Evolutionary conservation across 2,113 vertebrate genomes (phyloP), one percentile per base, ranked within the genome.

Genomic region (Mus musculus): DNA sequence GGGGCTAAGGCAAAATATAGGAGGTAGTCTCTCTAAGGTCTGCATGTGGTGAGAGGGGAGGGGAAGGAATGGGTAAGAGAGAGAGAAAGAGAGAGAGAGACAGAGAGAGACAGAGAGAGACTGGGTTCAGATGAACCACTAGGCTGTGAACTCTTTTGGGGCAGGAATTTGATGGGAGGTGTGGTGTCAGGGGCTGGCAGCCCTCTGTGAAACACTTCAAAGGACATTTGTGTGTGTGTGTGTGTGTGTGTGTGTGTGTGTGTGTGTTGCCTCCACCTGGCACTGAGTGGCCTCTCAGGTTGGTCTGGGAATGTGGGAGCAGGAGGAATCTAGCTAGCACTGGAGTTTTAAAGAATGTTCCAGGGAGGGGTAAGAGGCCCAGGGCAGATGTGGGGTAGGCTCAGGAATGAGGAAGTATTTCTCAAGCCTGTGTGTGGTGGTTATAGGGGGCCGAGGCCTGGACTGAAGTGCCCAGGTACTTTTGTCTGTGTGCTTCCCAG

Each of bases 351-450:
- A 56, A 87, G 90, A 96, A 95, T 75, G n/a, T 36, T 80, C 88
- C 20, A 17, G 67, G 80, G 65, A 90, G 92, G 91, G 52, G 5
- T 1, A 7, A 33, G 61, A 72, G 67, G 33, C 22, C 94, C 33
- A 56, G 82, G 52, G 71, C 13, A n/a, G 93, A 39, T 9, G n/a
- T 56, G 0, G 63, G 87, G 82, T 39, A 65, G 90, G 80, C 39
- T 14, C 73, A 93, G 95, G 90, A 95, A 93, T 49, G 84, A 85
- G 91, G 97, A 96, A 95, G 52, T 84, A 39, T 56, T 54, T 80
- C 89, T 78, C 1, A 7, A 13, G 39, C 42, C 22, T 20, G 56
- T 33, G 54, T 6, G 16, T 13, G 30, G 24, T 46, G 85, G 20
- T 16, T 46, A 11, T 36, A n/a, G 46, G 67, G 63, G 76, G 22